A percentile compares a stretch with the other conserved stretches of the same genome.
Conservation (phyloP, 2,888 invertebrate genomes). For the Pollenia angustigena region DNA sequence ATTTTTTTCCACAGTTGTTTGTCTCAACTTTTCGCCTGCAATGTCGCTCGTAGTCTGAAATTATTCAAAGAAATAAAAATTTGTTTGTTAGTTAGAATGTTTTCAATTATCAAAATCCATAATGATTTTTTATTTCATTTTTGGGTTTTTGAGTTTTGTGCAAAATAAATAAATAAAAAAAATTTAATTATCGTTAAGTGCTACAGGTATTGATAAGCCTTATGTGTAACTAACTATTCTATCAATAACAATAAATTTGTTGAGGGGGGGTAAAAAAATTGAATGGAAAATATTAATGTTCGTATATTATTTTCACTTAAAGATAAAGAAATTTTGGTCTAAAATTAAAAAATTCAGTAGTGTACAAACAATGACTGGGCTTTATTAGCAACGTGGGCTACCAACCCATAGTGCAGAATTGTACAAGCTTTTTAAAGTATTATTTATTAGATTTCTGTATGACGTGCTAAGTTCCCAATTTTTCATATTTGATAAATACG, state of each 20-base stretch:
- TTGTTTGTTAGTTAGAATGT: slow-evolving; percentile 36
- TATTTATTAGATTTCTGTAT: no score
- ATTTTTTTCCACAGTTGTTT: slow-evolving; percentile 2
- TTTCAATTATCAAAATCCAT: slow-evolving; percentile 49
- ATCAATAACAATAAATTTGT: slow-evolving; percentile 17
- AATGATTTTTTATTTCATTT: background rate
- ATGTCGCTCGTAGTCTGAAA: slow-evolving; percentile 66
- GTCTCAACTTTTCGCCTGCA: slow-evolving; percentile 54
- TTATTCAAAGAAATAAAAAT: slow-evolving; percentile 37
- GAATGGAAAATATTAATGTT: slow-evolving; percentile 31
- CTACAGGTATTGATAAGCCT: slow-evolving; percentile 26
- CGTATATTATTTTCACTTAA: background rate
- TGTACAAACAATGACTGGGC: background rate
- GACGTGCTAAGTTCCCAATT: no score
- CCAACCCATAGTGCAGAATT: no score
- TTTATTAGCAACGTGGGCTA: background rate
- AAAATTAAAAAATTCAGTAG: background rate
- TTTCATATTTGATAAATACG: no score
- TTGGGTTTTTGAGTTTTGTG: background rate
- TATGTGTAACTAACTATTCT: slow-evolving; percentile 19
- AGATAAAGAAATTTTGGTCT: slow-evolving; percentile 25
- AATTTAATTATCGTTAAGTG: slow-evolving; percentile 14
- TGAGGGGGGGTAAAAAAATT: background rate
- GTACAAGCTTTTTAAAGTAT: no score
- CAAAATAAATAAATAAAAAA: slow-evolving; percentile 31